phyloP scores from a whole-genome alignment of 1,140 invertebrate genomes.

The Euglossa dilemma region DNA sequence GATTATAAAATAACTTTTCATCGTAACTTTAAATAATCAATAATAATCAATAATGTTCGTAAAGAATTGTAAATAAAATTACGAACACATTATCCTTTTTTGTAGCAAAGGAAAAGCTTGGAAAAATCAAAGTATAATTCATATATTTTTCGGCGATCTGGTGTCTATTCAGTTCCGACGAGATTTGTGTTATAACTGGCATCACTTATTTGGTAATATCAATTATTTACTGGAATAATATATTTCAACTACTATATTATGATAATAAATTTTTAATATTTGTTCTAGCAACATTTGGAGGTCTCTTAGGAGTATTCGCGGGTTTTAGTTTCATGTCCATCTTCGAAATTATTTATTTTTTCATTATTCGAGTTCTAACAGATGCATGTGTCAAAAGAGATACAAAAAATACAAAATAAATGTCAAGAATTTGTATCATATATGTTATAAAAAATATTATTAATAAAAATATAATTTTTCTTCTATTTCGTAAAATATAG shows the following conservation, averaged over 20 bases:
- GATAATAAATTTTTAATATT: slow-evolving; percentile 4
- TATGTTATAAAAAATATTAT: background rate
- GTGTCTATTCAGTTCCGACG: slow-evolving; percentile 70
- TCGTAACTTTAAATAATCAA: no score
- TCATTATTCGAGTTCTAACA: slow-evolving; percentile 82
- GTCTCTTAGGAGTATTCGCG: slow-evolving; percentile 85
- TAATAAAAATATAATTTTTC: background rate
- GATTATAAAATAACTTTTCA: no score
- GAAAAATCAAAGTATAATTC: slow-evolving; percentile 67
- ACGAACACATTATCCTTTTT: background rate
- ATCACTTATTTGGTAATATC: slow-evolving; percentile 72
- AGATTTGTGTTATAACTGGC: slow-evolving; percentile 71
- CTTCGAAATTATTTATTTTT: slow-evolving; percentile 86
- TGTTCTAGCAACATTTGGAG: slow-evolving; percentile 87
- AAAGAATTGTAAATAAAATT: background rate
- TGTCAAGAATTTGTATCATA: background rate
- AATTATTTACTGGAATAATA: slow-evolving; percentile 2
- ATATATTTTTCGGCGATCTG: slow-evolving; percentile 74
- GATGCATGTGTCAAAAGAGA: slow-evolving; percentile 62
- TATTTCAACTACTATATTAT: background rate
- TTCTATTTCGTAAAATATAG: background rate
- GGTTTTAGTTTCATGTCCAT: slow-evolving; percentile 87
- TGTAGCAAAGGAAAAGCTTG: slow-evolving; percentile 41
- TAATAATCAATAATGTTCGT: background rate
- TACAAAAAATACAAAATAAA: background rate